Conservation (phyloP, 2,113 vertebrate genomes). For the Siphamia tubifer region DNA sequence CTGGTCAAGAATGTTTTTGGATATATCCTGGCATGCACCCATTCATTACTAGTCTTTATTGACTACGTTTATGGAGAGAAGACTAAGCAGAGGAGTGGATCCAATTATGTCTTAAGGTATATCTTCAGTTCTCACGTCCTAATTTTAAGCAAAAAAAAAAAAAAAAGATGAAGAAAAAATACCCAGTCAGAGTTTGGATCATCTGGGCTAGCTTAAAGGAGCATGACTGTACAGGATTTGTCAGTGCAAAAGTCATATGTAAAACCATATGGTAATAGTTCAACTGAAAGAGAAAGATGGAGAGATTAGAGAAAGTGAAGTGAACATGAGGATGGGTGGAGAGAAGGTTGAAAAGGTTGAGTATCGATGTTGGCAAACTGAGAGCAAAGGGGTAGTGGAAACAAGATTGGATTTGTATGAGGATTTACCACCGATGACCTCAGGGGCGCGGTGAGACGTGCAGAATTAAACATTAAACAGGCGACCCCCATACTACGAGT, state of each 20-base stretch:
- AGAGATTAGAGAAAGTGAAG: background rate
- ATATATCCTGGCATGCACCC: background rate
- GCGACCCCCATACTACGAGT: background rate
- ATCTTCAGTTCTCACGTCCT: background rate
- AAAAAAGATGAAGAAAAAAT: no score
- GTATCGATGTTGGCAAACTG: slow-evolving; percentile 47
- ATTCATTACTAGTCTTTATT: background rate
- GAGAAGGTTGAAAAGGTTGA: slow-evolving; percentile 25
- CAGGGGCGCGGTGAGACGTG: slow-evolving; percentile 40
- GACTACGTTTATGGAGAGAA: background rate
- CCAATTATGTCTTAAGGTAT: background rate
- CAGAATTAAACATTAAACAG: slow-evolving; percentile 67
- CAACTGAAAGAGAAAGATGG: background rate
- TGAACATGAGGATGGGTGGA: slow-evolving; percentile 15
- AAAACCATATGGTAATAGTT: background rate
- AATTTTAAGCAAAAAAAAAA: background rate
- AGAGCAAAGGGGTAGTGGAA: slow-evolving; percentile 21
- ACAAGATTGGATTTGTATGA: slow-evolving; percentile 63
- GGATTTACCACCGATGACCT: slow-evolving; percentile 50
- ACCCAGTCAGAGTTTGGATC: background rate
- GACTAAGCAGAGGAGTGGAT: background rate
- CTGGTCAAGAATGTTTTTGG: background rate
- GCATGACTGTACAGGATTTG: background rate
- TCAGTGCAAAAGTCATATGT: background rate
- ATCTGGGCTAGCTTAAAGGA: background rate